phyloP scores from a whole-genome alignment of 2,797 vertebrate genomes.

The Echeneis naucrates region DNA sequence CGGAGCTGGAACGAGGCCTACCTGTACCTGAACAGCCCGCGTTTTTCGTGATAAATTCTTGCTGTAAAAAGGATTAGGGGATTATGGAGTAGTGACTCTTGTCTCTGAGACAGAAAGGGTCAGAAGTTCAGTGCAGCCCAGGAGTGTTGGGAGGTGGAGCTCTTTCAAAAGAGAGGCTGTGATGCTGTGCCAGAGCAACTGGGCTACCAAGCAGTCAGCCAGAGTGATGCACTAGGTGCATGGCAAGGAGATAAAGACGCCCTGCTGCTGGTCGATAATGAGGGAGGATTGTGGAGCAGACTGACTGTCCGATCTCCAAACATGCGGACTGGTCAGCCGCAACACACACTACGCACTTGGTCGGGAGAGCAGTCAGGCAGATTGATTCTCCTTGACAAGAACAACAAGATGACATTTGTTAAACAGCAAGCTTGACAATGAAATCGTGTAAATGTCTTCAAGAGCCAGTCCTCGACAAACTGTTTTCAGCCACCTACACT shows the following conservation, averaged over 20 bases:
- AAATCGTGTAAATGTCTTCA: constrained; percentile 11
- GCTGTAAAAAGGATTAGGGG: constrained; percentile 74
- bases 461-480: neutral
- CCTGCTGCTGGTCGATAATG: constrained; percentile 80
- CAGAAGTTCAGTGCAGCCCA: constrained; percentile 82
- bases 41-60: constrained; percentile 58
- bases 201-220: constrained; percentile 69
- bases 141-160: constrained; percentile 65
- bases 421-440: constrained; percentile 14
- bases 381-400: constrained; percentile 52
- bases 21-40: constrained; percentile 43
- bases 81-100: constrained; percentile 76
- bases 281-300: constrained; percentile 57
- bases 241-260: constrained; percentile 79
- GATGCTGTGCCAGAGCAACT: constrained; percentile 81
- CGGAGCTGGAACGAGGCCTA: constrained; percentile 18
- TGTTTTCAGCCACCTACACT: too few relatives aligned
- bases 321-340: constrained; percentile 14
- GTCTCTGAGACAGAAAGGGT: constrained; percentile 80
- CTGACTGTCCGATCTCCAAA: constrained; percentile 34
- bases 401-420: constrained; percentile 2
- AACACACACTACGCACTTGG: constrained; percentile 26
- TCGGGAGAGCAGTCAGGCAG: constrained; percentile 20
- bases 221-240: constrained; percentile 66
- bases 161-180: constrained; percentile 76